Conservation (phyloP, 2,113 vertebrate species). For the Strix aluco region DNA sequence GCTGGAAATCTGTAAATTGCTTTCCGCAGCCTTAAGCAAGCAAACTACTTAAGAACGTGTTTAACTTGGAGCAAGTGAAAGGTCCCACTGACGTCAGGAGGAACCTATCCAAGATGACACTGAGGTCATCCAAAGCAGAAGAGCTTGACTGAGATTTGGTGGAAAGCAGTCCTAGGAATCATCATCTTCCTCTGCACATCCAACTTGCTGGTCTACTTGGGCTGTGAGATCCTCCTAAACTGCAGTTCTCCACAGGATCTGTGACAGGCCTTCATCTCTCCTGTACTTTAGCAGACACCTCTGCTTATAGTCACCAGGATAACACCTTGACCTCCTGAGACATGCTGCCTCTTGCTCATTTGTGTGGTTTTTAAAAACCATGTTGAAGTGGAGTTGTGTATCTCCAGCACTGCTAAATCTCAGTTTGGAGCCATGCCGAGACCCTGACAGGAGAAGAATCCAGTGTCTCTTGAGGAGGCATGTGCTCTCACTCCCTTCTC, state of each 20-base stretch:
- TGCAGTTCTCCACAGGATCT: background rate
- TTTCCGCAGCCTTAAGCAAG: background rate
- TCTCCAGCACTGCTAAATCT: background rate
- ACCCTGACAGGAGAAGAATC: background rate
- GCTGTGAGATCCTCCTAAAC: background rate
- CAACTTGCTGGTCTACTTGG: background rate
- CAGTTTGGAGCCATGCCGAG: background rate
- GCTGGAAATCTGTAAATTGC: background rate
- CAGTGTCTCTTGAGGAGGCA: background rate
- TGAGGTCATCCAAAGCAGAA: background rate
- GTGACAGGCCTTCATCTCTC: background rate
- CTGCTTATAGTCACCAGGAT: background rate
- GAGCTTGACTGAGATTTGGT: background rate
- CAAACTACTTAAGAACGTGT: background rate
- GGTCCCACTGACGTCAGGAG: background rate
- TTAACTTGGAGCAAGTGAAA: background rate
- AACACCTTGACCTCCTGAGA: background rate
- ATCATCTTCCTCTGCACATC: background rate
- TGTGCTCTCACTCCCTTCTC: background rate
- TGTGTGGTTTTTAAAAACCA: background rate
- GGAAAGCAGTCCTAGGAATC: background rate
- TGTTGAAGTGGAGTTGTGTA: background rate
- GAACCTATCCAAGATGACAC: background rate
- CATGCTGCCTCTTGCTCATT: background rate
- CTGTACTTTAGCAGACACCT: background rate